Conservation (phyloP, 2,797 vertebrate genomes). For the Picus viridis region DNA sequence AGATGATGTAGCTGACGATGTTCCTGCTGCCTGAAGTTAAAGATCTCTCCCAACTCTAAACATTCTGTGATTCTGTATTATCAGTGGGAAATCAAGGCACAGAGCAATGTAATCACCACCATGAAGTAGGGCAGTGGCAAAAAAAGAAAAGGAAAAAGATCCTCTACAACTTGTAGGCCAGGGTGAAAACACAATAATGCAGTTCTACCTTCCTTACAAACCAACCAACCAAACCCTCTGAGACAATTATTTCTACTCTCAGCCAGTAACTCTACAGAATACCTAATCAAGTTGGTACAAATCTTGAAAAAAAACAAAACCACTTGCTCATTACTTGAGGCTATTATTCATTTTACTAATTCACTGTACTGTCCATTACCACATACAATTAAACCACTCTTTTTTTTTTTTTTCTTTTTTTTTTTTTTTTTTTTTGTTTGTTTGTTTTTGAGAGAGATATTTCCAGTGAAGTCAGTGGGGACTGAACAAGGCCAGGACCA, state of each 20-base stretch:
- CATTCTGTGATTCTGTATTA: background rate
- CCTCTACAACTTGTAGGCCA: background rate
- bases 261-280: background rate
- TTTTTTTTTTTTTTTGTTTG: background rate
- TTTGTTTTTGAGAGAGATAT: background rate
- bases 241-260: background rate
- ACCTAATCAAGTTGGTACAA: background rate
- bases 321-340: background rate
- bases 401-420: background rate
- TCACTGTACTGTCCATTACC: background rate
- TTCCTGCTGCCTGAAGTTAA: background rate
- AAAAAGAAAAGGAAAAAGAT: background rate
- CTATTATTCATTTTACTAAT: constrained; percentile 9
- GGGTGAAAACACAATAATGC: background rate
- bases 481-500: constrained; percentile 15
- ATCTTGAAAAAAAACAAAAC: background rate
- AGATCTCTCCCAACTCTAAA: background rate
- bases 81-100: background rate
- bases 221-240: background rate
- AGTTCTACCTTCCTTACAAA: background rate
- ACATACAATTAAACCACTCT: background rate
- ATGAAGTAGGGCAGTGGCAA: background rate
- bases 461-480: constrained; percentile 25
- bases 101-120: background rate
- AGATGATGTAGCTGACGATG: background rate